Base-by-base conservation (phyloP, 2,797 vertebrate genomes). In the Acipenser oxyrinchus region DNA sequence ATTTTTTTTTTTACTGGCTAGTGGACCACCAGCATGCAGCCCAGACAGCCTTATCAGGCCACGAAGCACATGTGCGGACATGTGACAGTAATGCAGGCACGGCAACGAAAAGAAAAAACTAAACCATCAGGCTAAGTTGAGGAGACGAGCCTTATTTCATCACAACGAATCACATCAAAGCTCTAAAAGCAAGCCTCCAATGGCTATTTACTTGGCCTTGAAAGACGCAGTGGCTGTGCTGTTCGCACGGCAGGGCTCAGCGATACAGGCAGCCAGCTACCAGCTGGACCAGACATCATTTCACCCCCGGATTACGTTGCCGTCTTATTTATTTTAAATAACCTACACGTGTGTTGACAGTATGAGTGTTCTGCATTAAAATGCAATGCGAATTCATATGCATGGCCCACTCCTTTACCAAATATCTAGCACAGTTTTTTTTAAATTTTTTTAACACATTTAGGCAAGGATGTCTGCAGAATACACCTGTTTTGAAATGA, bases 11-110 rank as follows among this genome's bases (percentile, higher is more conserved):
- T 78, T 77, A 70, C 37, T n/a, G 73, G 70, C 75, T 73, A 72
- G 48, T 75, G 71, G 69, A 83, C 77, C 70, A 74, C 69, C 73
- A 75, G 72, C 57, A 76, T 79, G 70, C 74, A 65, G 73, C 66
- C 70, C 73, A 52, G 63, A 70, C 66, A 64, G 66, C 58, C 70
- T 65, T 63, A 3, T 66, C 70, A 71, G 69, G 69, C 72, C 60
- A 52, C 23, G 64, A 74, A 67, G 67, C 76, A 81, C 77, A 79
- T 72, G 81, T 59, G 59, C 66, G 53, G 60, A 73, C 76, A 80
- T 78, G 79, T 83, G 76, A 78, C 68, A 64, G 49, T 51, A 37
- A 37, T 66, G 48, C 52, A 64, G 70, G 49, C 15, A 13, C 15
- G 15, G 15, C 15, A 18, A 18, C 15, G 1, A 18, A 18, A 18